Conservation (phyloP, 2,113 vertebrate species). For the Vulpes lagopus region DNA sequence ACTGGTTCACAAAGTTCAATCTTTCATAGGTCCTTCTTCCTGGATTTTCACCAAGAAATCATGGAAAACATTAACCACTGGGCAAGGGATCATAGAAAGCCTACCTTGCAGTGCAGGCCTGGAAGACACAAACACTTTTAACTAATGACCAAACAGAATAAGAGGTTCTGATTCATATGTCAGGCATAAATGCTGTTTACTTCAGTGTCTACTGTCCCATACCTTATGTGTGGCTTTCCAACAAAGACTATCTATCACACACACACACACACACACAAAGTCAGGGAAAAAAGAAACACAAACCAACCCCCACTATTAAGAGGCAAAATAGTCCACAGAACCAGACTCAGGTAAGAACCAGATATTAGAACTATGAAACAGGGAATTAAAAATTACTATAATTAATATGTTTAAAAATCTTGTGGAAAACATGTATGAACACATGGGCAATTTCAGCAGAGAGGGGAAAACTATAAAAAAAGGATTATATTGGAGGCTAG, state of each 20-base stretch:
- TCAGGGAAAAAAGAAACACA: neutral
- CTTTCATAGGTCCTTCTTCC: neutral
- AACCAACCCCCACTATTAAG: neutral
- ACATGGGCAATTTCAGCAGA: neutral
- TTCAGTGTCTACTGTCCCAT: neutral
- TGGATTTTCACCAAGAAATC: neutral
- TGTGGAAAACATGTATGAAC: neutral
- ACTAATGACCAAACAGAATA: neutral
- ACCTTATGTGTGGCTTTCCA: neutral
- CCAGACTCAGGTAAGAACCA: neutral
- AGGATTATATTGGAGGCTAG: neutral
- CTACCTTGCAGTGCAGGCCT: neutral
- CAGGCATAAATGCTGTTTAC: neutral
- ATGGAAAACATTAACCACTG: neutral
- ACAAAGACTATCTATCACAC: neutral
- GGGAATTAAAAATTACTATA: constrained; percentile 2
- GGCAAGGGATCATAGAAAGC: neutral
- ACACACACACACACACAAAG: neutral
- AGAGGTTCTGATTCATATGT: neutral
- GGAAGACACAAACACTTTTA: neutral
- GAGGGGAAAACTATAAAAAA: neutral
- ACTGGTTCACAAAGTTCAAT: no score
- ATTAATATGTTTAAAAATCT: neutral
- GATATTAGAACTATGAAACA: neutral
- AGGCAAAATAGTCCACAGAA: neutral